phyloP scores from a whole-genome alignment of 2,797 vertebrate genomes.

The Hirundo rustica region DNA sequence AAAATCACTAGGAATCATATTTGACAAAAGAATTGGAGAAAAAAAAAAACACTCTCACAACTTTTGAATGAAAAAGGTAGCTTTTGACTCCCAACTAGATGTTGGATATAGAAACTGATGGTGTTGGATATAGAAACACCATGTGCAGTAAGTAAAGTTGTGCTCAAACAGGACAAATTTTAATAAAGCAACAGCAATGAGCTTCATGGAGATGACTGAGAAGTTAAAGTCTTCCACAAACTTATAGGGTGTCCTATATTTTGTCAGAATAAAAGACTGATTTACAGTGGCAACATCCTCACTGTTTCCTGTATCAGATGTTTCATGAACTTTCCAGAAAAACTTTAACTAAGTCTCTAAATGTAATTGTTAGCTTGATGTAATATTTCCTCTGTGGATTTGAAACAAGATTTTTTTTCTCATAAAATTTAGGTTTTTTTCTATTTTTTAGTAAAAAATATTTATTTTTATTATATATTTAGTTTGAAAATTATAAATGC shows the following conservation, averaged over 20 bases:
- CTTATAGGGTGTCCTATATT: fast-evolving
- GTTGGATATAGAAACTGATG: not conserved
- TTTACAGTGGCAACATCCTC: not conserved
- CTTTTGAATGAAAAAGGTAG: not conserved
- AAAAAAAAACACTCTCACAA: not conserved
- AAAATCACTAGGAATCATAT: not conserved
- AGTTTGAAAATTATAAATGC: not conserved
- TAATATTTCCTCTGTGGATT: not conserved
- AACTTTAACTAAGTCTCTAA: not conserved
- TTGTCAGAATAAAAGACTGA: not conserved
- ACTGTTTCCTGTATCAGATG: not conserved
- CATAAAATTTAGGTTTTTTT: fast-evolving
- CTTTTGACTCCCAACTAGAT: not conserved
- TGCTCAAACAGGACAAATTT: not conserved
- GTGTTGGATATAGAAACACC: not conserved
- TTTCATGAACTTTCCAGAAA: not conserved
- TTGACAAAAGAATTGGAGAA: not conserved
- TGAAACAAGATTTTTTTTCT: not conserved
- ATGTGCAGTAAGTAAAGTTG: not conserved
- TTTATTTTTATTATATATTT: not conserved
- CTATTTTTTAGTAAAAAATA: not conserved
- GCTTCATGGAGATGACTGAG: not conserved
- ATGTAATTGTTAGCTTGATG: not conserved
- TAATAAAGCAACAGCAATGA: fast-evolving
- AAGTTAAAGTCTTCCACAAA: not conserved